phyloP scores from a whole-genome alignment of 2,888 invertebrate species.

The Patella depressa region DNA sequence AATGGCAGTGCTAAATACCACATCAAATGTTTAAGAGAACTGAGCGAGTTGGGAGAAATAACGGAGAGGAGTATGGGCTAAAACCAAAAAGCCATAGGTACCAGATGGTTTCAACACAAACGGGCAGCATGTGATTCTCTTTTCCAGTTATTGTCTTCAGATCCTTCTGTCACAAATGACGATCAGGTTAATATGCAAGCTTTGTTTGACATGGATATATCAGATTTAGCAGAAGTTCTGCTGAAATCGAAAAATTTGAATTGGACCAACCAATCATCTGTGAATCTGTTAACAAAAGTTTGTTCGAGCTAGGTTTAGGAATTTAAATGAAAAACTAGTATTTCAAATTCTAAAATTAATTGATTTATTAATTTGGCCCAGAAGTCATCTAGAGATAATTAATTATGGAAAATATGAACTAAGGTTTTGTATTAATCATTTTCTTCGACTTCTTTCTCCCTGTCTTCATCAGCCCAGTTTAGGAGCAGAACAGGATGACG shows the following conservation, averaged over 20 bases:
- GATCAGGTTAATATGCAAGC: not conserved
- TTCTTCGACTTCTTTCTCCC: too few relatives aligned
- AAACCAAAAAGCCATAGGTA: not conserved
- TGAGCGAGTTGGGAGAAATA: not conserved
- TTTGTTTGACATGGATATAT: too few relatives aligned
- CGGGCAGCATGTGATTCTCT: not conserved
- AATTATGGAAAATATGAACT: not conserved
- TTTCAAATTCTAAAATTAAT: not conserved
- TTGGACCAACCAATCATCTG: too few relatives aligned
- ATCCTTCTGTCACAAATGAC: not conserved
- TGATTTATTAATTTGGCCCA: not conserved
- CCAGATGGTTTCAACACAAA: conserved; percentile 12
- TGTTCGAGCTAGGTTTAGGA: not conserved
- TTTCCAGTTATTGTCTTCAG: not conserved
- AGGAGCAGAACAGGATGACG: too few relatives aligned
- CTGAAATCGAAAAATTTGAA: too few relatives aligned
- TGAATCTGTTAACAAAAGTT: not conserved
- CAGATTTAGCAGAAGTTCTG: too few relatives aligned
- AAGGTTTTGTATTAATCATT: not conserved
- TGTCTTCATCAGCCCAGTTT: too few relatives aligned
- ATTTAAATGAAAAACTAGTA: not conserved
- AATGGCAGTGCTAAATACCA: not conserved
- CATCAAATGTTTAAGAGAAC: conserved; percentile 4
- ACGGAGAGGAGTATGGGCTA: not conserved
- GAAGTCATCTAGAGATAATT: not conserved